These are phyloP conservation scores for Listrodromus nycthemerus DNA, from an alignment of 2,888 invertebrate species.

Conservation along the genomic window DNA sequence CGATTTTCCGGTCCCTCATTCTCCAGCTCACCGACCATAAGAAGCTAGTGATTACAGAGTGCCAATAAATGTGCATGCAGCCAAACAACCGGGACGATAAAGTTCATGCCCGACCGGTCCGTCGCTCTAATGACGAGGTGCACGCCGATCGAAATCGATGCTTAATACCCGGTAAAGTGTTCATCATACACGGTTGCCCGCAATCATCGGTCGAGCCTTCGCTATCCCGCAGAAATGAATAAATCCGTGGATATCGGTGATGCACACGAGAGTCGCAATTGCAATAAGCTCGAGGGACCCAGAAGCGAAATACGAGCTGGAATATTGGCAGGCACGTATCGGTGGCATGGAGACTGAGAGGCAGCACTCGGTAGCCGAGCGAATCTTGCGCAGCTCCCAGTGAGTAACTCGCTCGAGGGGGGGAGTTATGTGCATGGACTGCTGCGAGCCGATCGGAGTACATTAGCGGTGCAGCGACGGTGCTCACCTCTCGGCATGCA, in stretches of 20 bases:
- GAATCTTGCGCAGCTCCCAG: slow-evolving; percentile 60
- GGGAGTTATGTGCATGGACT: slow-evolving; percentile 25
- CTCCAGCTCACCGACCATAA: background rate
- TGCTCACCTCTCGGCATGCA: slow-evolving; percentile 64
- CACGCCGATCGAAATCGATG: slow-evolving; percentile 36
- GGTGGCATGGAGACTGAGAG: background rate
- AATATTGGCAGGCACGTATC: slow-evolving; percentile 47
- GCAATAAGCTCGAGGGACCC: slow-evolving; percentile 66
- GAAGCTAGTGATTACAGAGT: slow-evolving; percentile 2
- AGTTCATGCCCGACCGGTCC: background rate
- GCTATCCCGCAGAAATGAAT: slow-evolving; percentile 46
- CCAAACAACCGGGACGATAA: background rate
- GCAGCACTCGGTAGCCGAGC: slow-evolving; percentile 55
- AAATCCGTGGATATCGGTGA: slow-evolving; percentile 59
- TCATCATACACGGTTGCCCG: slow-evolving; percentile 41
- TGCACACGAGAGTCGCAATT: slow-evolving; percentile 63
- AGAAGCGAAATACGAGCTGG: slow-evolving; percentile 53
- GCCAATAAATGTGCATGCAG: background rate
- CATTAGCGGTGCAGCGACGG: slow-evolving; percentile 41
- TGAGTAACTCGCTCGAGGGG: slow-evolving; percentile 44
- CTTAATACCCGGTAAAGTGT: slow-evolving; percentile 40
- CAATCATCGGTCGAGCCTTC: slow-evolving; percentile 35
- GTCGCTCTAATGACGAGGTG: slow-evolving; percentile 51
- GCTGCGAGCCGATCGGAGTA: slow-evolving; percentile 47
- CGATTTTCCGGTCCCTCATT: slow-evolving; percentile 1